Evolutionary conservation across 1,140 invertebrate species (phyloP).

Genomic region (Pristionchus pacificus): DNA sequence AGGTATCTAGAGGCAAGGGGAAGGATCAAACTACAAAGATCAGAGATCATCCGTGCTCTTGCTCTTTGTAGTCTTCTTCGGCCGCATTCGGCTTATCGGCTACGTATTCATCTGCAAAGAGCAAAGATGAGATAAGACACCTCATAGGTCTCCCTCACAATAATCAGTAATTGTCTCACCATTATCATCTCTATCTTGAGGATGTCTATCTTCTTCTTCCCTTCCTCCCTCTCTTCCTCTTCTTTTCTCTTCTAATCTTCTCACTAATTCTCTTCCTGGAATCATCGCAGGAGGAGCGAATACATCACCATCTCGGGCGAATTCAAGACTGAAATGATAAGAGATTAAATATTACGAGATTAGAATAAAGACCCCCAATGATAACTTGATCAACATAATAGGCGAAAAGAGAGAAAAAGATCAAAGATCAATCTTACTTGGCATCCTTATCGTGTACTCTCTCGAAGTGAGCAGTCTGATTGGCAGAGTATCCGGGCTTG

Average conservation of each 20-base stretch:
- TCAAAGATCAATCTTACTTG: not conserved
- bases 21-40: not conserved
- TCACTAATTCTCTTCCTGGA: not conserved
- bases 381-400: not conserved
- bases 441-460: constrained; percentile 14
- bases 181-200: constrained; percentile 19
- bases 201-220: constrained; percentile 17
- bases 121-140: not conserved
- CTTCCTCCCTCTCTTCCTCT: constrained; percentile 11
- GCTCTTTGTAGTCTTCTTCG: constrained; percentile 28
- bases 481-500: constrained; percentile 19
- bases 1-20: no score
- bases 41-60: constrained; percentile 3
- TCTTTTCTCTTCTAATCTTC: constrained; percentile 8
- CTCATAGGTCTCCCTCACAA: not conserved
- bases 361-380: no score
- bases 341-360: no score
- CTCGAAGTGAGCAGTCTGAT: constrained; percentile 24
- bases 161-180: not conserved
- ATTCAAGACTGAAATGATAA: no score
- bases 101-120: constrained; percentile 23
- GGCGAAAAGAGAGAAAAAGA: not conserved
- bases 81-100: constrained; percentile 19
- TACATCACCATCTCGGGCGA: not conserved
- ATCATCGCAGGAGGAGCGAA: not conserved